phyloP scores from a whole-genome alignment of 2,113 vertebrate genomes.

The Prinia subflava region DNA sequence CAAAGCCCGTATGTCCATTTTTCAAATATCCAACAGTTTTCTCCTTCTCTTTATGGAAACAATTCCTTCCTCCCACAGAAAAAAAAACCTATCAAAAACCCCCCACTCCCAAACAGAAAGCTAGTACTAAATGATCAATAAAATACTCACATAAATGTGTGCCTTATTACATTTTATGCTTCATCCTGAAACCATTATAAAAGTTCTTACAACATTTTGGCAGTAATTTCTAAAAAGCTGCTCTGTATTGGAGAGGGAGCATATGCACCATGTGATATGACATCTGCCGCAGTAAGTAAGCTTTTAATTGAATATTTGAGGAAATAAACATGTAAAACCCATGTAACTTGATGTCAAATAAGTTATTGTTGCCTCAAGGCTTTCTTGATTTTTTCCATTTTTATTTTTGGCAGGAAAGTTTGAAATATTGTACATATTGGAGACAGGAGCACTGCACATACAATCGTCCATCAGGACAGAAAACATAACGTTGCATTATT shows the following conservation, averaged over 20 bases:
- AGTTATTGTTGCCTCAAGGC: constrained; percentile 45
- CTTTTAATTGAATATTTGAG: constrained; percentile 75
- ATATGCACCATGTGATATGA: constrained; percentile 77
- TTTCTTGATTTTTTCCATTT: constrained; percentile 39
- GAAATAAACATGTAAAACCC: constrained; percentile 74
- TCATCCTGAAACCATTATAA: constrained; percentile 66
- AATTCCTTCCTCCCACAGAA: background rate
- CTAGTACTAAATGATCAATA: constrained; percentile 37
- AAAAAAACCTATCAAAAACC: background rate
- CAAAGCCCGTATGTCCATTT: background rate
- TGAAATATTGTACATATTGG: constrained; percentile 50
- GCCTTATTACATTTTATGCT: constrained; percentile 45
- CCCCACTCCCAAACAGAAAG: background rate
- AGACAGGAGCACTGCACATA: constrained; percentile 49
- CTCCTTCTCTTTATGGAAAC: background rate
- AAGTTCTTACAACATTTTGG: constrained; percentile 69
- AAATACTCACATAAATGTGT: constrained; percentile 10
- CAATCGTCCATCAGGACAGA: constrained; percentile 46
- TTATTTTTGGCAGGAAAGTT: constrained; percentile 49
- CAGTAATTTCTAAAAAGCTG: constrained; percentile 70
- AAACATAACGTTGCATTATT: constrained; percentile 32
- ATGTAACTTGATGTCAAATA: constrained; percentile 59
- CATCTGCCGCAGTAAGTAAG: constrained; percentile 75
- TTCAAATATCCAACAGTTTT: background rate
- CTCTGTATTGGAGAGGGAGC: constrained; percentile 69